Evolutionary conservation across 2,797 vertebrate species (phyloP), one percentile per base, ranked within the genome.

Genomic region (Xenentodon cancila): DNA sequence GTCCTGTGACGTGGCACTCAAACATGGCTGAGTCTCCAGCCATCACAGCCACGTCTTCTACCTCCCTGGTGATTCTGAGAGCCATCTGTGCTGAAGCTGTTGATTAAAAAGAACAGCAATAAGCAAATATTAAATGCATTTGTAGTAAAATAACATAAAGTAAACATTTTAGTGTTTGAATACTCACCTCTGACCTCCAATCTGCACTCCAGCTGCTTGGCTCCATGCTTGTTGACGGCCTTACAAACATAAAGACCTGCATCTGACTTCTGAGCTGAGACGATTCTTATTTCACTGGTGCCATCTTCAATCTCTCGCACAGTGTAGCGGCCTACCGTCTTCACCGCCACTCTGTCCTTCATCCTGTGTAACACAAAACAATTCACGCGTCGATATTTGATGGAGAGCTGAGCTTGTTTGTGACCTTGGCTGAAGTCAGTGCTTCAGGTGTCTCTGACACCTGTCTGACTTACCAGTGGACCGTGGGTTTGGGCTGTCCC

Each of bases 1-100:
- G 95, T 46, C 95, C 95, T 0, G 52, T 71, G 17, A 94, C 72
- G 89, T 95, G 80, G 88, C 97, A 98, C 88, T 98, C 95, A 78
- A 98, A 96, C 85, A 94, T 89, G 46, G 94, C 97, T 52, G 95
- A 94, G 90, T 96, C 96, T 61, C 96, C 96, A 0, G 96, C 96
- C 82, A 87, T 91, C 78, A 96, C 96, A 17, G 88, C 88, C 88
- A 95, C 82, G 37, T 95, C 93, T 86, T 91, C 89, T 15, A 94
- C 80, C 51, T 94, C 90, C 64, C 88, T 91, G 83, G 86, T 88
- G 85, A 98, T 91, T 47, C 85, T 91, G 82, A 98, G 85, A 0
- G 45, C 51, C 1, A 58, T 56, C 16, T 74, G 75, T 18, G 64
- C 88, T 2, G 90, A 86, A 74, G 88, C 84, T 64, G 84, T 93